Conservation (phyloP, 2,888 invertebrate genomes). For the Oscheius sp. region DNA sequence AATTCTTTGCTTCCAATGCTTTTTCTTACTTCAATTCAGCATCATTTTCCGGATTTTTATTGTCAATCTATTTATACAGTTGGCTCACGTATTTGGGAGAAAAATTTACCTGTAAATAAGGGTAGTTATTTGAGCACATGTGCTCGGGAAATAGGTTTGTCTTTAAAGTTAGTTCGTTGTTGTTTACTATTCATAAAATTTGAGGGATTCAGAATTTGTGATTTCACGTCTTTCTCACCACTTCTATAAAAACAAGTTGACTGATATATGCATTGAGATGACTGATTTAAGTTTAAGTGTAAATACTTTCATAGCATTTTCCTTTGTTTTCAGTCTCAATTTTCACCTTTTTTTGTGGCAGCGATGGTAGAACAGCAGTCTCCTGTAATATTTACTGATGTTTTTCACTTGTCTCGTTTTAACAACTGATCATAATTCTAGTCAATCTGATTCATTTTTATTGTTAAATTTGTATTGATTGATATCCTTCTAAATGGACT, state of each 20-base stretch:
- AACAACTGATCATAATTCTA: too few species aligned
- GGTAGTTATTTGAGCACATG: constrained; percentile 28
- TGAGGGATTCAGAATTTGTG: constrained; percentile 24
- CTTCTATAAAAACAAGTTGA: background rate
- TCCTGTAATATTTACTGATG: too few species aligned
- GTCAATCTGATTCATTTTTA: too few species aligned
- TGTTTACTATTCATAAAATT: background rate
- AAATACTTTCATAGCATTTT: too few species aligned
- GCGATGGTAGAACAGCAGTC: too few species aligned
- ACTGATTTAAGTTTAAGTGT: too few species aligned
- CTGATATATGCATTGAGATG: constrained; percentile 1
- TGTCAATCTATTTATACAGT: background rate
- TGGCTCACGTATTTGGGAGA: constrained; percentile 18
- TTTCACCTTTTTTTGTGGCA: too few species aligned
- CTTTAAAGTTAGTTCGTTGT: constrained; percentile 1
- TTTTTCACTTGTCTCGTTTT: too few species aligned
- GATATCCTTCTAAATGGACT: too few species aligned
- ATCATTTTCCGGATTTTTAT: constrained; percentile 18
- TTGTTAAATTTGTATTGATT: too few species aligned
- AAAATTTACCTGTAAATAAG: constrained; percentile 14
- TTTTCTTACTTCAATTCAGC: constrained; percentile 13
- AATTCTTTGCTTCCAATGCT: constrained; percentile 1
- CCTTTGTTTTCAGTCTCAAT: too few species aligned
- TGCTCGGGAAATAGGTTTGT: constrained; percentile 19
- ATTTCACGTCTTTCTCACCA: constrained; percentile 26